Evolutionary conservation across 92 coral and sea anemone genomes (phyloP).

Genomic region (Meandrina meandrites): DNA sequence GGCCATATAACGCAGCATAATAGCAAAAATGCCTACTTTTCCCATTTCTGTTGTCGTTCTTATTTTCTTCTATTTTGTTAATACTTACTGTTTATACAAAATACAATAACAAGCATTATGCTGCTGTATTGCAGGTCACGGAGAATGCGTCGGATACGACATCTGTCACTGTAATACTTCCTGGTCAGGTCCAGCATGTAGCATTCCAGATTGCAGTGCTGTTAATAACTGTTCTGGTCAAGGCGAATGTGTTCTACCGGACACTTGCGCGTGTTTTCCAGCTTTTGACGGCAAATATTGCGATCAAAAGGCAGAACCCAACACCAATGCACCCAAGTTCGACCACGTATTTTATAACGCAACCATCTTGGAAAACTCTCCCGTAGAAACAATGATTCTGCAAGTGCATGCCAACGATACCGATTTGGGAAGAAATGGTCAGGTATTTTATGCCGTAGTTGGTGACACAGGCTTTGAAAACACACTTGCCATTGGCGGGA

Average conservation of each 20-base stretch:
- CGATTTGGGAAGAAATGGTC: slow-evolving; percentile 66
- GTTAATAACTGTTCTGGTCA: slow-evolving; percentile 61
- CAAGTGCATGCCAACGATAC: slow-evolving; percentile 64
- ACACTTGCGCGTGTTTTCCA: slow-evolving; percentile 61
- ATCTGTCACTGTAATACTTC: slow-evolving; percentile 45
- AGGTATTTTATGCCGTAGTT: slow-evolving; percentile 37
- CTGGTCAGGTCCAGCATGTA: slow-evolving; percentile 69
- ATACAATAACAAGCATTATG: background rate
- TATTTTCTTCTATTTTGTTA: too few species aligned
- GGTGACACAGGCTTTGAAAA: slow-evolving; percentile 2
- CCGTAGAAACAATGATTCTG: slow-evolving; percentile 42
- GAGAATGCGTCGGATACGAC: slow-evolving; percentile 59
- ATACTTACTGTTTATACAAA: too few species aligned
- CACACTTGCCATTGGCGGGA: too few species aligned
- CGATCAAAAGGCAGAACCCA: slow-evolving; percentile 41
- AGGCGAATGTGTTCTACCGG: slow-evolving; percentile 61
- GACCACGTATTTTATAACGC: slow-evolving; percentile 30
- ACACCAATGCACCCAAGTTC: slow-evolving; percentile 56
- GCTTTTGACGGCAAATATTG: slow-evolving; percentile 63
- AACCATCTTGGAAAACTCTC: slow-evolving; percentile 55
- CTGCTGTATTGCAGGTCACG: slow-evolving; percentile 46
- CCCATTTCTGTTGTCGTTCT: too few species aligned
- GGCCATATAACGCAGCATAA: too few species aligned
- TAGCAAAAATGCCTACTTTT: too few species aligned
- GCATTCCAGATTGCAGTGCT: slow-evolving; percentile 56